These are phyloP conservation scores for Poicephalus meyeri DNA, from an alignment of 2,113 vertebrate genomes.

Conservation along the genomic window DNA sequence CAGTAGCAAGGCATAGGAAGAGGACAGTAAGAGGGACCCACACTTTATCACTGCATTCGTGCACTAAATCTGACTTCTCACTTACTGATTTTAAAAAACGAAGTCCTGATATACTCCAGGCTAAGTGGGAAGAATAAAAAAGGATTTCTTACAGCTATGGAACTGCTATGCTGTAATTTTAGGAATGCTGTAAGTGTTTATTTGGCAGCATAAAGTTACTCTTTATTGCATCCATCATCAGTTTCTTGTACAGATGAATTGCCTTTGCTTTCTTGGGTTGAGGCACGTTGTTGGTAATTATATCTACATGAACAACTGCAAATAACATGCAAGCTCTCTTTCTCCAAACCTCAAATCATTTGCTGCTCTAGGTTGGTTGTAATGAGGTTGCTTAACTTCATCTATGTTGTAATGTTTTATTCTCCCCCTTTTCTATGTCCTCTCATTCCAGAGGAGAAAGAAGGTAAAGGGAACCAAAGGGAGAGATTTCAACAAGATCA, in stretches of 20 bases:
- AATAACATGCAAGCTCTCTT: not conserved
- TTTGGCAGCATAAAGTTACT: not conserved
- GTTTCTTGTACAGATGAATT: not conserved
- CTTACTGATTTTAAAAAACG: slow-evolving; percentile 6
- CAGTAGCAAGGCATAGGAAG: not conserved
- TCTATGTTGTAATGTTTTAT: not conserved
- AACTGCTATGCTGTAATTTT: not conserved
- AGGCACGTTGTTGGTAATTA: not conserved
- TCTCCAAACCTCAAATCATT: not conserved
- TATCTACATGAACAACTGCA: not conserved
- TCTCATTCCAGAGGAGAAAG: not conserved
- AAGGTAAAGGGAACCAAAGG: slow-evolving; percentile 40
- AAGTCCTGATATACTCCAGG: not conserved
- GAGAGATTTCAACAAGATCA: slow-evolving; percentile 52
- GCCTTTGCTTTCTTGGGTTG: not conserved
- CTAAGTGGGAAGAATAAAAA: not conserved
- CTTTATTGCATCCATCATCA: not conserved
- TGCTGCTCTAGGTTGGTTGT: not conserved
- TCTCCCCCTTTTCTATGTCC: not conserved
- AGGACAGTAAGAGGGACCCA: not conserved
- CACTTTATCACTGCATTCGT: not conserved
- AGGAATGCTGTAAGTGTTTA: not conserved
- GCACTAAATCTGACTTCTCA: not conserved
- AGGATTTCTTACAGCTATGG: not conserved
- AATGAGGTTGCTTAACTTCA: not conserved